Evolutionary conservation across 2,113 vertebrate genomes (phyloP).

Genomic region (Gracilinanus agilis): DNA sequence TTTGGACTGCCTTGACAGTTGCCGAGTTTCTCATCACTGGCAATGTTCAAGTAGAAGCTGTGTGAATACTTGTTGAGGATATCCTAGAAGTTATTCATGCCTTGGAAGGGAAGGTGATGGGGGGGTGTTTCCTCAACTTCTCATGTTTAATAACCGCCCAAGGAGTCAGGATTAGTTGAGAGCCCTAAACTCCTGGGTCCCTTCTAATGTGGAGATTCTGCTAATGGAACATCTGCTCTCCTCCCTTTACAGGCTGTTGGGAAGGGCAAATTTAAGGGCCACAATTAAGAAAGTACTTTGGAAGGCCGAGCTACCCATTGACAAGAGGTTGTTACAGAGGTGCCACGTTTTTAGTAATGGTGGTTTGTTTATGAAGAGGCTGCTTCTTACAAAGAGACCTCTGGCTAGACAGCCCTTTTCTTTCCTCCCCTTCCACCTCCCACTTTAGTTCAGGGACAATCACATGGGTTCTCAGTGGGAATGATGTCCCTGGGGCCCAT

Average conservation of each 20-base stretch:
- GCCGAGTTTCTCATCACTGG: background rate
- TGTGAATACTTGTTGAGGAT: background rate
- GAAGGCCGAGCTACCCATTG: background rate
- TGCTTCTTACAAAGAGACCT: background rate
- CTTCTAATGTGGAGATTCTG: background rate
- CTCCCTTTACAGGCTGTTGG: background rate
- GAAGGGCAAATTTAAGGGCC: background rate
- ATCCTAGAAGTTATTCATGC: background rate
- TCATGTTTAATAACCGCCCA: background rate
- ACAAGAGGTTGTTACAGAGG: background rate
- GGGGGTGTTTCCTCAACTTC: background rate
- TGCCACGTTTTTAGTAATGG: background rate
- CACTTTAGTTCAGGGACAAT: background rate
- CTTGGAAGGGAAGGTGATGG: background rate
- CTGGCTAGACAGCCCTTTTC: background rate
- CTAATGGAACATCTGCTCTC: background rate
- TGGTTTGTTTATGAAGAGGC: background rate
- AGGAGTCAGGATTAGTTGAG: background rate
- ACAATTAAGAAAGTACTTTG: background rate
- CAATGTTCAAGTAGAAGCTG: background rate
- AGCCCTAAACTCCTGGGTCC: background rate
- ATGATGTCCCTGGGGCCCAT: background rate
- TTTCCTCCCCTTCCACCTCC: background rate
- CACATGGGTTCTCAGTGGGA: background rate
- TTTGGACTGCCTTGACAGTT: background rate